Percentiles rank a stretch among this genome's conserved stretches.
phyloP scores from a whole-genome alignment of 2,888 invertebrate species.

The Nineta flava region DNA sequence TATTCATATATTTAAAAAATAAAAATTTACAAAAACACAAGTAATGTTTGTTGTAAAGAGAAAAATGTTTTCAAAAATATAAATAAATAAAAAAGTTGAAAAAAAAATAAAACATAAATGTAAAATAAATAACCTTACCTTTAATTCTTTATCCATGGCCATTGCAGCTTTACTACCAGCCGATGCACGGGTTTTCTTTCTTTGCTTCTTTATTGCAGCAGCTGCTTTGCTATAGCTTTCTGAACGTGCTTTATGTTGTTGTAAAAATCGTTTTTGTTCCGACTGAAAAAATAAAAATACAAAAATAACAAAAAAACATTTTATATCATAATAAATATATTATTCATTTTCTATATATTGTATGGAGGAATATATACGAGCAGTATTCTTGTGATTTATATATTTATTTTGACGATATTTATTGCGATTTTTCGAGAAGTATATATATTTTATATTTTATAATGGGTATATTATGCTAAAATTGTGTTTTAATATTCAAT shows the following conservation, averaged over 20 bases:
- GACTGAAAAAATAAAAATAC: constrained; percentile 37
- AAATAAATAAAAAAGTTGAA: too few species aligned
- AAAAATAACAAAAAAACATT: background rate
- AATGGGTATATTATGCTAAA: too few species aligned
- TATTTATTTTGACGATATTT: too few species aligned
- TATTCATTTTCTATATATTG: background rate
- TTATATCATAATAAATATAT: background rate
- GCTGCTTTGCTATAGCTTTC: constrained; percentile 86
- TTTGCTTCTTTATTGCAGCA: constrained; percentile 78
- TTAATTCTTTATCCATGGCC: constrained; percentile 81
- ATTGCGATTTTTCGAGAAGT: too few species aligned
- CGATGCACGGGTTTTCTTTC: constrained; percentile 68
- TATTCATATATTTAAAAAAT: too few species aligned
- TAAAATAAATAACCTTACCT: constrained; percentile 32
- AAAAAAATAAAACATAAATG: too few species aligned
- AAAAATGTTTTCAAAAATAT: too few species aligned
- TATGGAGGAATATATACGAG: background rate
- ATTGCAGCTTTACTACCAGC: constrained; percentile 45
- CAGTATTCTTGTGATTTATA: background rate
- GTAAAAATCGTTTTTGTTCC: constrained; percentile 83
- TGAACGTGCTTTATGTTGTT: constrained; percentile 81
- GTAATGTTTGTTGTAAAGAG: too few species aligned
- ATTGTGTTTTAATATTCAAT: too few species aligned
- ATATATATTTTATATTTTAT: too few species aligned
- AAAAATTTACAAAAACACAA: too few species aligned